These are phyloP conservation scores for Heliopora coerulea DNA, from an alignment of 92 coral and sea anemone species.

Conservation along the genomic window DNA sequence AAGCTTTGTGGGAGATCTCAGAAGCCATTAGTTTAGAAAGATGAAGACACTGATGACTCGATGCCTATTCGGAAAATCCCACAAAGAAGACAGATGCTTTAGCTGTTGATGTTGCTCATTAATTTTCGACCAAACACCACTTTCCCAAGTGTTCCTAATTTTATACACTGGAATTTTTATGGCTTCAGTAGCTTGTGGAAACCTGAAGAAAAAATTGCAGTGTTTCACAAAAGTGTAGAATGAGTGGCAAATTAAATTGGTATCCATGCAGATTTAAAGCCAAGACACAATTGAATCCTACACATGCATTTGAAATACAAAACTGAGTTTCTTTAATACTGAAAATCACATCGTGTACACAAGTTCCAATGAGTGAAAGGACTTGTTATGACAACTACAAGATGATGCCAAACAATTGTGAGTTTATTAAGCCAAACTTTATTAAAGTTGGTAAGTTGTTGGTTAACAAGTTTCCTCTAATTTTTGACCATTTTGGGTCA, in stretches of 20 bases:
- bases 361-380: too few species aligned
- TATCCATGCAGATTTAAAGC: too few species aligned
- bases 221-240: background rate
- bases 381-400: too few species aligned
- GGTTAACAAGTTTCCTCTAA: too few species aligned
- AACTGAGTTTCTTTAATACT: too few species aligned
- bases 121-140: background rate
- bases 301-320: too few species aligned
- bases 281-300: too few species aligned
- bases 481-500: too few species aligned
- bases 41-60: background rate
- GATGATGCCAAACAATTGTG: too few species aligned
- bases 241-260: background rate
- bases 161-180: background rate
- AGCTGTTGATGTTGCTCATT: background rate
- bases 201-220: background rate
- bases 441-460: too few species aligned
- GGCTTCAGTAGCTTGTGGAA: background rate
- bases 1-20: conserved; percentile 12
- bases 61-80: background rate
- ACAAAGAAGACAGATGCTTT: background rate
- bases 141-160: background rate
- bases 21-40: background rate
- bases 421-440: too few species aligned
- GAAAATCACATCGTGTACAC: too few species aligned